phyloP scores from a whole-genome alignment of 2,113 vertebrate species.

The Genyomyrus donnyi region DNA sequence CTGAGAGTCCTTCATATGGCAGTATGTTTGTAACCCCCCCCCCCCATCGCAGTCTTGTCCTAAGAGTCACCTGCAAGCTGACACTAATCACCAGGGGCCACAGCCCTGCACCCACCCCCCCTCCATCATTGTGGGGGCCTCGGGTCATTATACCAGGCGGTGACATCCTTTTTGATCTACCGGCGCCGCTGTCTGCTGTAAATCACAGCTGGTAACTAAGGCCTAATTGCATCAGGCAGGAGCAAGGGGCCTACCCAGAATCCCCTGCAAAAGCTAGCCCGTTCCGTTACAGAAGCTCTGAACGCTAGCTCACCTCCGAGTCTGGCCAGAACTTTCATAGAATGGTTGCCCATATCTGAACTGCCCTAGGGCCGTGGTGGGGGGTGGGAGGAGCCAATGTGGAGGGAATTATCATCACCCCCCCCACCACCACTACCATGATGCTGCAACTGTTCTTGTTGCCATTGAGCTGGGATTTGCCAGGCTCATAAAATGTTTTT shows the following conservation, averaged over 20 bases:
- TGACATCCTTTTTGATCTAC: neutral
- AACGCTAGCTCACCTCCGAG: neutral
- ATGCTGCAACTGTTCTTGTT: neutral
- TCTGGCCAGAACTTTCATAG: neutral
- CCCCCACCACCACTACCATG: neutral
- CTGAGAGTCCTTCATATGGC: neutral
- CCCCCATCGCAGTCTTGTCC: neutral
- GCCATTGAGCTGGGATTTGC: neutral
- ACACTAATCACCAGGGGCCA: neutral
- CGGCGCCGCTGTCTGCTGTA: neutral
- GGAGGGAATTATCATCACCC: neutral
- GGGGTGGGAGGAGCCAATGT: neutral
- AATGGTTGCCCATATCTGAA: neutral
- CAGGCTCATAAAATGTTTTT: neutral
- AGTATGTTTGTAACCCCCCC: neutral
- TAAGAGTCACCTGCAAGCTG: neutral
- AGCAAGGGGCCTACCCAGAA: neutral
- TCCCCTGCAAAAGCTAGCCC: neutral
- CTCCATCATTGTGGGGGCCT: neutral
- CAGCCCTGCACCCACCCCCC: neutral
- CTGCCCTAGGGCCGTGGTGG: neutral
- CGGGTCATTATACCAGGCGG: neutral
- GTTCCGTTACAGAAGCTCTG: neutral
- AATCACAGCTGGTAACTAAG: no score
- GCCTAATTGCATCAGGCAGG: neutral